phyloP scores from a whole-genome alignment of 2,888 invertebrate species.

The Cylindroiulus punctatus region DNA sequence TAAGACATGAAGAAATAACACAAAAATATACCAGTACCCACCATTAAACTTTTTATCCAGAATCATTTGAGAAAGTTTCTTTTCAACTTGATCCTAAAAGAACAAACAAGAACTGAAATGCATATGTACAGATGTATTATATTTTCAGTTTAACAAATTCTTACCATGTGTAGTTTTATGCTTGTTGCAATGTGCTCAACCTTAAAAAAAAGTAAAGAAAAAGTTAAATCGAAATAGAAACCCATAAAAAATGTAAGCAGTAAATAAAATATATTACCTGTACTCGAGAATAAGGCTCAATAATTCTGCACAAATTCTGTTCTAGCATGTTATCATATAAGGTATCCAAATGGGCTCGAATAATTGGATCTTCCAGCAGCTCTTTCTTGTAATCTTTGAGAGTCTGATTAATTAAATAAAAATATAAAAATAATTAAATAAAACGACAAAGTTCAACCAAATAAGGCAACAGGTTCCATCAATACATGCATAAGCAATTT shows the following conservation, averaged over 20 bases:
- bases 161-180: conserved; percentile 79
- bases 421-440: neutral
- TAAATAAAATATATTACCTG: conserved; percentile 71
- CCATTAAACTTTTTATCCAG: conserved; percentile 91
- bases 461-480: too few relatives aligned
- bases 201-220: conserved; percentile 59
- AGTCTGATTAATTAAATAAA: conserved; percentile 69
- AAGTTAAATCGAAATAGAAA: neutral
- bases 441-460: too few relatives aligned
- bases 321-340: conserved; percentile 98
- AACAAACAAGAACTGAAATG: conserved; percentile 41
- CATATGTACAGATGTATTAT: too few relatives aligned
- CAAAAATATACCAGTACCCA: conserved; percentile 57
- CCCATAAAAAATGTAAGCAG: neutral
- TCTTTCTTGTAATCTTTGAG: conserved; percentile 87
- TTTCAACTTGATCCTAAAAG: conserved; percentile 87
- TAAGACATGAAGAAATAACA: neutral
- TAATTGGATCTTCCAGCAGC: conserved; percentile 95
- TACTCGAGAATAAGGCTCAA: conserved; percentile 97
- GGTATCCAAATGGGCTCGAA: conserved; percentile 94
- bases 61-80: conserved; percentile 99
- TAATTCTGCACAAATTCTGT: conserved; percentile 97
- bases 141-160: neutral
- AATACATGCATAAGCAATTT: neutral
- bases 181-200: conserved; percentile 85